A percentile compares a stretch with the other conserved stretches of the same genome.
phyloP scores from a whole-genome alignment of 2,888 invertebrate genomes.

The Leucoma salicis region DNA sequence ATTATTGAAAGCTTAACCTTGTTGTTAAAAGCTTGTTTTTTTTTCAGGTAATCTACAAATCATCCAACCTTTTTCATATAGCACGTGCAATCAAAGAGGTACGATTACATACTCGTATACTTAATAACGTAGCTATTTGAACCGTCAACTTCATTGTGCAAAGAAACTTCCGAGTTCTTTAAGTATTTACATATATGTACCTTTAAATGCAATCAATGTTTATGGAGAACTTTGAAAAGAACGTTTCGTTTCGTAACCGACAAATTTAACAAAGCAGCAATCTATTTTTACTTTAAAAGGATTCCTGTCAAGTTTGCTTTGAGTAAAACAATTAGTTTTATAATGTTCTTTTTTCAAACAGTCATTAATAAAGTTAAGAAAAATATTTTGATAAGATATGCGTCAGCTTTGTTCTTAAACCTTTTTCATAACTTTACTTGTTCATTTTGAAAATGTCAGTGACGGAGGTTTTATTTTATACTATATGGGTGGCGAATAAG shows the following conservation, averaged over 20 bases:
- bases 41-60: conserved; percentile 21
- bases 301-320: conserved; percentile 8
- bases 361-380: conserved; percentile 33
- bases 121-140: conserved; percentile 1
- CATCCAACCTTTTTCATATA: not conserved
- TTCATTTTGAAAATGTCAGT: too few species aligned
- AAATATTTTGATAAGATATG: too few species aligned
- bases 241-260: too few species aligned
- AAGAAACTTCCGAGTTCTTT: conserved; percentile 2
- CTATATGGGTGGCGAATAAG: too few species aligned
- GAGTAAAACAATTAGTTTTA: conserved; percentile 24
- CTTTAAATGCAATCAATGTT: too few species aligned
- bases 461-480: too few species aligned
- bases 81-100: not conserved
- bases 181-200: conserved; percentile 3
- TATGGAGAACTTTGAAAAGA: too few species aligned
- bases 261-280: conserved; percentile 13
- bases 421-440: too few species aligned
- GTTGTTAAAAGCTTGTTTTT: not conserved
- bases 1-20: too few species aligned
- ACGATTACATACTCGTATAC: too few species aligned
- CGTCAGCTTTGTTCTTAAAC: too few species aligned
- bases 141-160: conserved; percentile 1
- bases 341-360: conserved; percentile 23
- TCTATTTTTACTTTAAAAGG: conserved; percentile 11